phyloP scores from a whole-genome alignment of 2,888 invertebrate genomes.

The Odontothrips loti region DNA sequence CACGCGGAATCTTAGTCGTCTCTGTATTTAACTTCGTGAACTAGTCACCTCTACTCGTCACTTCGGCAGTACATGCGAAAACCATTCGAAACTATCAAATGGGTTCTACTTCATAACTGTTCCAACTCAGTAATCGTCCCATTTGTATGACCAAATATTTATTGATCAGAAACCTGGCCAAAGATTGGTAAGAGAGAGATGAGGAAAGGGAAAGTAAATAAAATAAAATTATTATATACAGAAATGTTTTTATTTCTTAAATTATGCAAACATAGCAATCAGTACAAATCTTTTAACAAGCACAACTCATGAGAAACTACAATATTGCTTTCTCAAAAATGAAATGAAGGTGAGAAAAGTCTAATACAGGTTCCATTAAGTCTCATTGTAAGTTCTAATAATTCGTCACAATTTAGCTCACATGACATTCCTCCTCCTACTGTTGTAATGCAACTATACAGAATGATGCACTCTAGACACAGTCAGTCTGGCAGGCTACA shows the following conservation, averaged over 20 bases:
- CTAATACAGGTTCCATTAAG: not conserved
- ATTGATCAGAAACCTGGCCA: too few relatives aligned
- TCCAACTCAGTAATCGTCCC: too few relatives aligned
- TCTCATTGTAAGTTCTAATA: not conserved
- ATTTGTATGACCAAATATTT: too few relatives aligned
- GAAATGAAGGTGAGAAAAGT: not conserved
- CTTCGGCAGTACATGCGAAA: too few relatives aligned
- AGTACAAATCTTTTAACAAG: constrained; percentile 27
- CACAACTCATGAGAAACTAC: constrained; percentile 17
- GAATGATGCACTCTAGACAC: not conserved
- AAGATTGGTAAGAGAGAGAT: too few relatives aligned
- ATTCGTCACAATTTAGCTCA: constrained; percentile 8
- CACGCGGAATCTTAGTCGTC: too few relatives aligned
- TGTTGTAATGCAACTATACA: not conserved
- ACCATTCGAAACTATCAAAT: too few relatives aligned
- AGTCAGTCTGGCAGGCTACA: not conserved
- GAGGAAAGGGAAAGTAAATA: not conserved
- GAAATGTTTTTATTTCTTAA: constrained; percentile 25
- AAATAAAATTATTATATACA: not conserved
- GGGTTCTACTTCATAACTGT: too few relatives aligned
- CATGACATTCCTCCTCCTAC: not conserved
- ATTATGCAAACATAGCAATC: constrained; percentile 23
- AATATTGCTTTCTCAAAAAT: constrained; percentile 1
- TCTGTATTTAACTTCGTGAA: too few relatives aligned
- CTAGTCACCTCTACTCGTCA: too few relatives aligned